phyloP scores from a whole-genome alignment of 2,888 invertebrate genomes.

The Prosapia bicincta region DNA sequence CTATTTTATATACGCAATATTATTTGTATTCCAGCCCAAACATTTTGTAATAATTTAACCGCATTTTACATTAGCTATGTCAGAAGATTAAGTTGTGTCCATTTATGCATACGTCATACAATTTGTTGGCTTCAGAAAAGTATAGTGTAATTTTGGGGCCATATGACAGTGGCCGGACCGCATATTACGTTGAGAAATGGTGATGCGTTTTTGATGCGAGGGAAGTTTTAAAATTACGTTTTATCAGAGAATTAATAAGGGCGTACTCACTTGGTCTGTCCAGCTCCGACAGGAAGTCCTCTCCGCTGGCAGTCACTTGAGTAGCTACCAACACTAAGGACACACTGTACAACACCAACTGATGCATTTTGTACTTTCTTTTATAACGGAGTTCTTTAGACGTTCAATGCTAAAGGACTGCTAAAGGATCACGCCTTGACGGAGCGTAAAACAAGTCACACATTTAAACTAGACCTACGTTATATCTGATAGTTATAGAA shows the following conservation, averaged over 20 bases:
- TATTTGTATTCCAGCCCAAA: too few relatives aligned
- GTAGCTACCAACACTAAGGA: background rate
- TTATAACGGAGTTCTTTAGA: too few relatives aligned
- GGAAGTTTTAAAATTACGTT: background rate
- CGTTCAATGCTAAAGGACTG: too few relatives aligned
- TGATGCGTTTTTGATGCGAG: background rate
- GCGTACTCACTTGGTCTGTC: conserved; percentile 30
- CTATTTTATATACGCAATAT: too few relatives aligned
- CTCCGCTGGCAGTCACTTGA: conserved; percentile 7
- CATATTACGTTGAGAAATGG: background rate
- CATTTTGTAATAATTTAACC: too few relatives aligned
- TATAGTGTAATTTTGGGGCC: background rate
- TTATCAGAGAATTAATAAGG: too few relatives aligned
- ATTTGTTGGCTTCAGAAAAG: background rate
- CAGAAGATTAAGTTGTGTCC: background rate
- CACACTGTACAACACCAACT: background rate
- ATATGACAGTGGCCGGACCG: background rate
- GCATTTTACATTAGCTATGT: too few relatives aligned
- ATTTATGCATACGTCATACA: background rate
- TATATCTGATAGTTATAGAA: too few relatives aligned
- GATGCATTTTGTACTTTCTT: background rate
- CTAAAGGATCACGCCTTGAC: too few relatives aligned
- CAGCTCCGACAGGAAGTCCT: conserved; percentile 28
- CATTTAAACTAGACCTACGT: too few relatives aligned
- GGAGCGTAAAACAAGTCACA: too few relatives aligned